Evolutionary conservation across 1,140 invertebrate genomes (phyloP).

Genomic region (Helicorthomorpha holstii): DNA sequence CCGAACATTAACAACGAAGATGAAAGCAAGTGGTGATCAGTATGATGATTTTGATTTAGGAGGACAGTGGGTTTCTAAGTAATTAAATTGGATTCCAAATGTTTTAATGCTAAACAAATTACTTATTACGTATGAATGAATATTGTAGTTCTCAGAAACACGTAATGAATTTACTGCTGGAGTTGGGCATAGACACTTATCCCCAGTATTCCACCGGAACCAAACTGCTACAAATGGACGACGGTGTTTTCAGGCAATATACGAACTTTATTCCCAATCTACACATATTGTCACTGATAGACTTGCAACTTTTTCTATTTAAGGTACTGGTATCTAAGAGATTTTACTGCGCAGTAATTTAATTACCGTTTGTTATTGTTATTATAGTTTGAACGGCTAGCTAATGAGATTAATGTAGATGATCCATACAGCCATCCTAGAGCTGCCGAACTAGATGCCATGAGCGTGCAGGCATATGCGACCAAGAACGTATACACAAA

Average conservation of each 20-base stretch:
- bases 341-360: background rate
- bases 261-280: constrained; percentile 22
- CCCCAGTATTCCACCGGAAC: constrained; percentile 22
- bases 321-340: constrained; percentile 12
- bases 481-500: constrained; percentile 11
- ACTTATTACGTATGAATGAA: too few species aligned
- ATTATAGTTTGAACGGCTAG: constrained; percentile 21
- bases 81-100: too few species aligned
- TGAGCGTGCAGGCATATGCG: constrained; percentile 20
- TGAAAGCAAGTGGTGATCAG: constrained; percentile 15
- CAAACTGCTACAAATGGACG: constrained; percentile 22
- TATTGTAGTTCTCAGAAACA: constrained; percentile 20
- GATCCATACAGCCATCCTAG: constrained; percentile 21
- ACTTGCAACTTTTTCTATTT: constrained; percentile 20
- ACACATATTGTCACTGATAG: constrained; percentile 21
- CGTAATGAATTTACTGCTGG: constrained; percentile 21
- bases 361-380: background rate
- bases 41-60: constrained; percentile 22
- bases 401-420: constrained; percentile 16
- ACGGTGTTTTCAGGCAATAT: constrained; percentile 18
- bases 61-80: constrained; percentile 25
- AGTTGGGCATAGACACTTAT: constrained; percentile 21
- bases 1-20: constrained; percentile 18
- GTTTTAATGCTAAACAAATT: too few species aligned
- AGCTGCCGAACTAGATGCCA: constrained; percentile 21